Percentiles rank a stretch among this genome's conserved stretches.
These are phyloP conservation scores for Ceyx melanurus DNA, from an alignment of 2,113 vertebrate genomes.

Conservation along the genomic window DNA sequence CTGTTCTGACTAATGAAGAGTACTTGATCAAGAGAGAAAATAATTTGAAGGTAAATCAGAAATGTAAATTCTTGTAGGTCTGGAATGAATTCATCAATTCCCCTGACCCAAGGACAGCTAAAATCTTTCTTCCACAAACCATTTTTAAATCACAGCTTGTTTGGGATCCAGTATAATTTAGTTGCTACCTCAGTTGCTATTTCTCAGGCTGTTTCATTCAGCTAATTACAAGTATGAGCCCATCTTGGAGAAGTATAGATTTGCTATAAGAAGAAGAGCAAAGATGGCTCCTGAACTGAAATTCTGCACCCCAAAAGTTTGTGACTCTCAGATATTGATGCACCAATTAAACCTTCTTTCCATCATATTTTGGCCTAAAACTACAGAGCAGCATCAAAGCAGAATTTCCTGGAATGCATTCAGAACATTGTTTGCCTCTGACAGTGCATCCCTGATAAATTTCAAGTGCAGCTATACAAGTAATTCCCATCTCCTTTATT, in stretches of 20 bases:
- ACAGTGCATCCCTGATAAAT: background rate
- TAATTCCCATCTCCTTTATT: background rate
- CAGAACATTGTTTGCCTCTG: background rate
- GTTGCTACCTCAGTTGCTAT: background rate
- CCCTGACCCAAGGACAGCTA: background rate
- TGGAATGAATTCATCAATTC: background rate
- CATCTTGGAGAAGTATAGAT: background rate
- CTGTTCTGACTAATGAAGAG: background rate
- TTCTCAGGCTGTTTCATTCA: background rate
- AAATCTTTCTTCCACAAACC: background rate
- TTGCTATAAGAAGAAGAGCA: background rate
- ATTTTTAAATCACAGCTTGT: background rate
- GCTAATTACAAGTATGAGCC: background rate
- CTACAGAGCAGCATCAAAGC: background rate
- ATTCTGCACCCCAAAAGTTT: background rate
- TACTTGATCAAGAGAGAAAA: background rate
- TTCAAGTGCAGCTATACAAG: background rate
- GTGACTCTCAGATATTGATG: no score
- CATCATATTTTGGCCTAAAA: background rate
- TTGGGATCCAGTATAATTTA: no score
- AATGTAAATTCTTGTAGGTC: background rate
- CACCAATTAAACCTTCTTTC: background rate
- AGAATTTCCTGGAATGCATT: background rate
- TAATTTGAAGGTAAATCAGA: background rate
- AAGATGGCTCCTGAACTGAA: background rate